phyloP scores from a whole-genome alignment of 2,888 invertebrate species.

The Idaea dimidiata region DNA sequence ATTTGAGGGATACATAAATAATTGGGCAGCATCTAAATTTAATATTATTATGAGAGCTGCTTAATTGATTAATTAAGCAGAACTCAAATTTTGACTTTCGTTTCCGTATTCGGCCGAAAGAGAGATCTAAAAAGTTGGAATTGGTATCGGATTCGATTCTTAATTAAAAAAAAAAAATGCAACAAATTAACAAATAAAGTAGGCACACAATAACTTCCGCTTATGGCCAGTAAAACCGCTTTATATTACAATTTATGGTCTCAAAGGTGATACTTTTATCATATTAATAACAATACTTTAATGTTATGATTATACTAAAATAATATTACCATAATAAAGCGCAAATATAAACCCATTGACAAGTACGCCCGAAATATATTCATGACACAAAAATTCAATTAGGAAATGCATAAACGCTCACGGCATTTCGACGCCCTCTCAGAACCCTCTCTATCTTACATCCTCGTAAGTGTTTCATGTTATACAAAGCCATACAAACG shows the following conservation, averaged over 20 bases:
- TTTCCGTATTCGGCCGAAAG: no score
- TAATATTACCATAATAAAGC: slow-evolving; percentile 1
- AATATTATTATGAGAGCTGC: no score
- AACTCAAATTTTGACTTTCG: no score
- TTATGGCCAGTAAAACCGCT: background rate
- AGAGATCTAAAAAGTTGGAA: no score
- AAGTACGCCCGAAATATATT: slow-evolving; percentile 24
- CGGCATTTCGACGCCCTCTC: slow-evolving; percentile 39
- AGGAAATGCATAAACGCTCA: slow-evolving; percentile 40
- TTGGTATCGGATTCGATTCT: no score
- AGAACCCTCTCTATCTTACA: slow-evolving; percentile 46
- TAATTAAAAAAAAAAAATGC: no score
- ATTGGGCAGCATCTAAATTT: no score
- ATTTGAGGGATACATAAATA: no score
- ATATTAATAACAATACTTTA: slow-evolving; percentile 3
- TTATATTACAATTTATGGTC: background rate
- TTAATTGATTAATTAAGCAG: no score
- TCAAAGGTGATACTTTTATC: slow-evolving; percentile 1
- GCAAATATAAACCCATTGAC: slow-evolving; percentile 8
- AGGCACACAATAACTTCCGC: background rate
- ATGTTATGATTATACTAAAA: slow-evolving; percentile 8
- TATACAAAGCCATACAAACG: slow-evolving; percentile 67
- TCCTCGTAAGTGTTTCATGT: slow-evolving; percentile 68
- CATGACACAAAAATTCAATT: slow-evolving; percentile 46
- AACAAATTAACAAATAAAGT: background rate